Percentiles rank a stretch among this genome's conserved stretches.
Evolutionary conservation across 2,113 vertebrate species (phyloP).

Genomic region (Hiodon alosoides): DNA sequence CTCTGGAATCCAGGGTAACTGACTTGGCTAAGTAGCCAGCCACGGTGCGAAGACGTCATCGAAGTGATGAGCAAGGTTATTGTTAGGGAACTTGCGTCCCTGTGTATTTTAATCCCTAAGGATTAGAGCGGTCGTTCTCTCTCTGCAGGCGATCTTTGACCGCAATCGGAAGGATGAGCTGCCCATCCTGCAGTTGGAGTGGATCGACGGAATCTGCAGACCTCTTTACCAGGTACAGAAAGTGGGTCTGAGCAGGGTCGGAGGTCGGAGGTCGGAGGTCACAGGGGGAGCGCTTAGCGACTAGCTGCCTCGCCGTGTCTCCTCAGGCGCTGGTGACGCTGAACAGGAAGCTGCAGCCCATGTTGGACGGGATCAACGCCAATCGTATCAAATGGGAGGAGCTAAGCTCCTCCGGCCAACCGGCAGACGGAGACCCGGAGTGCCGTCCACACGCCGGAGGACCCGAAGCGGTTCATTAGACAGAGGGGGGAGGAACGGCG

Average conservation of each 20-base stretch:
- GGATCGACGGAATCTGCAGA: constrained; percentile 96
- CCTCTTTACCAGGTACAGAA: constrained; percentile 83
- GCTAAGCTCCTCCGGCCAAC: constrained; percentile 55
- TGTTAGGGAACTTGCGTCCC: not conserved
- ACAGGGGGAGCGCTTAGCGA: not conserved
- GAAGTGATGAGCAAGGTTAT: not conserved
- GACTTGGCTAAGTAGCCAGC: no score
- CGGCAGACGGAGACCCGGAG: constrained; percentile 34
- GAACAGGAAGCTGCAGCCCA: constrained; percentile 67
- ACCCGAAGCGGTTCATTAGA: not conserved
- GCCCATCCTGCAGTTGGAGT: constrained; percentile 86
- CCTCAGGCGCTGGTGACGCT: constrained; percentile 57
- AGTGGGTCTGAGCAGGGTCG: not conserved
- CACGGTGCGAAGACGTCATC: no score
- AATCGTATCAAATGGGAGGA: constrained; percentile 67
- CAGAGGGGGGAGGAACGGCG: not conserved
- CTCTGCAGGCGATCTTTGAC: constrained; percentile 90
- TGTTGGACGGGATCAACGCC: constrained; percentile 63
- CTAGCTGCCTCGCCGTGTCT: not conserved
- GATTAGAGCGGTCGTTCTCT: not conserved
- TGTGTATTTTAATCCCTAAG: not conserved
- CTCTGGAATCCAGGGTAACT: no score
- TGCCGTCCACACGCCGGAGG: constrained; percentile 13
- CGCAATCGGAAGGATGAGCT: constrained; percentile 97
- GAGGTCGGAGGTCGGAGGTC: no score